phyloP scores from a whole-genome alignment of 2,113 vertebrate species.

The Mesocricetus auratus region DNA sequence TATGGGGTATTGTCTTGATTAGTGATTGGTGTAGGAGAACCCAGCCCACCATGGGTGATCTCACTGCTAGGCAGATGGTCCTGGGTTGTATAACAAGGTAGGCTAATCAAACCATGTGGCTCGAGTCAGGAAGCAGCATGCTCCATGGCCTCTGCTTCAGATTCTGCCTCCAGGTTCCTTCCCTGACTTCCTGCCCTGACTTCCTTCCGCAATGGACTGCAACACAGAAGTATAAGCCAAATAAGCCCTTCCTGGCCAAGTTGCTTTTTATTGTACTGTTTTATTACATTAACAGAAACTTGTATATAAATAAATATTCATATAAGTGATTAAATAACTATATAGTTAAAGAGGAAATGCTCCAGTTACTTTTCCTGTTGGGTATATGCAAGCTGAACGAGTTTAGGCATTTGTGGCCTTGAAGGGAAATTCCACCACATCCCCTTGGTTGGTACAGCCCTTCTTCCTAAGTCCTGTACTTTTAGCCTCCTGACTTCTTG shows the following conservation, averaged over 20 bases:
- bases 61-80: neutral
- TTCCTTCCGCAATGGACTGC: neutral
- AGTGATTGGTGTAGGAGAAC: neutral
- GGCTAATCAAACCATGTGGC: neutral
- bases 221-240: neutral
- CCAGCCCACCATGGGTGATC: neutral
- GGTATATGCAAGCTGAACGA: neutral
- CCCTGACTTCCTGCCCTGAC: neutral
- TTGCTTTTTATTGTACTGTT: neutral
- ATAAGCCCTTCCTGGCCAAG: neutral
- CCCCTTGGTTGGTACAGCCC: neutral
- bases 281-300: neutral
- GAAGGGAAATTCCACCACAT: neutral
- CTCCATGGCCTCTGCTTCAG: neutral
- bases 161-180: neutral
- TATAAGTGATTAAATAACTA: constrained; percentile 20
- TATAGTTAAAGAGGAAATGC: neutral
- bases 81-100: neutral
- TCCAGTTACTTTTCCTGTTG: constrained; percentile 13
- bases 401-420: neutral
- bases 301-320: neutral
- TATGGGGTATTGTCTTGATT: neutral
- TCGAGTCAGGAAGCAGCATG: neutral
- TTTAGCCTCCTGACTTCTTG: neutral
- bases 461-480: neutral